A percentile compares a stretch with the other conserved stretches of the same genome.
Conservation (phyloP, 1,140 invertebrate genomes). For the Sycophila sp. region DNA sequence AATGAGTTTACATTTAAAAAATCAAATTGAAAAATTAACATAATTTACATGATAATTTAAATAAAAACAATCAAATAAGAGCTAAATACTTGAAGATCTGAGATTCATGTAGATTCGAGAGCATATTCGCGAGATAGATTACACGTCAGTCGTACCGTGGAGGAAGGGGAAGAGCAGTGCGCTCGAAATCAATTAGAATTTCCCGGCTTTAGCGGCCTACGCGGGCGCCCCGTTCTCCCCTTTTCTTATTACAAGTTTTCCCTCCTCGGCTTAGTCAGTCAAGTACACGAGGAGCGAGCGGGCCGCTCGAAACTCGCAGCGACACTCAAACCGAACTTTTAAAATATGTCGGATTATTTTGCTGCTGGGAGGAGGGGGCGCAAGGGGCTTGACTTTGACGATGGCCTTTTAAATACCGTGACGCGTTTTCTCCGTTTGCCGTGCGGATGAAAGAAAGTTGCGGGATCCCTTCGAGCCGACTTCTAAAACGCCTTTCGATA, state of each 20-base stretch:
- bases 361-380: not conserved
- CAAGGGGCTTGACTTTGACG: conserved; percentile 14
- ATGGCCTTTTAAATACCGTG: conserved; percentile 35
- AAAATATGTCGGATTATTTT: conserved; percentile 38
- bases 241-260: conserved; percentile 34
- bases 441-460: not conserved
- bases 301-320: not conserved
- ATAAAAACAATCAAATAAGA: too few relatives aligned
- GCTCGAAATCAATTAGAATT: conserved; percentile 26
- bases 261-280: conserved; percentile 26
- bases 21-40: too few relatives aligned
- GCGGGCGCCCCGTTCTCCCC: not conserved
- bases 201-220: not conserved
- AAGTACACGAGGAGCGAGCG: not conserved
- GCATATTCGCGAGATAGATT: too few relatives aligned
- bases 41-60: too few relatives aligned
- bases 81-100: too few relatives aligned
- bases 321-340: conserved; percentile 30
- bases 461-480: not conserved
- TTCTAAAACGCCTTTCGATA: conserved; percentile 16
- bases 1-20: too few relatives aligned
- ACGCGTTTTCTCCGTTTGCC: conserved; percentile 2
- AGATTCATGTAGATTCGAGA: too few relatives aligned
- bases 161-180: too few relatives aligned
- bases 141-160: too few relatives aligned